phyloP scores from a whole-genome alignment of 2,797 vertebrate genomes.

The Pseudocheirus occidentalis region DNA sequence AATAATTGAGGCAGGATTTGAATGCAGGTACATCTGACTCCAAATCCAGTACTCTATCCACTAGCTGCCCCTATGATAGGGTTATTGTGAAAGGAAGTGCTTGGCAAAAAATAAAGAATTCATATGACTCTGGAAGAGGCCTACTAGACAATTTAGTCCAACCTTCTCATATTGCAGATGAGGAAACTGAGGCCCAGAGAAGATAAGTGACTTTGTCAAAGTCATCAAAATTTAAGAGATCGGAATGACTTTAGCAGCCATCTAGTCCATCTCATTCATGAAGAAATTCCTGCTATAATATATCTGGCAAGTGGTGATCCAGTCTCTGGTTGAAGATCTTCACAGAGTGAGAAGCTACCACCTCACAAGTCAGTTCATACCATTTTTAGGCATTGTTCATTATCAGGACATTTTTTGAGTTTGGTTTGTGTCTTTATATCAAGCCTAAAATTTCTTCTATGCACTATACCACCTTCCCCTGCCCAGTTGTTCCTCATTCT shows the following conservation, averaged over 20 bases:
- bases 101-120: not conserved
- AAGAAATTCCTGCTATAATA: not conserved
- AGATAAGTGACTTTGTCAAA: not conserved
- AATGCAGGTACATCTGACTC: not conserved
- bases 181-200: not conserved
- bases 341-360: not conserved
- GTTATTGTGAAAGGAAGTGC: not conserved
- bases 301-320: not conserved
- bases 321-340: not conserved
- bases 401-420: not conserved
- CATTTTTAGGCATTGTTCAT: not conserved
- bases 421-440: not conserved
- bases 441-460: not conserved
- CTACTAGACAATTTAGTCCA: not conserved
- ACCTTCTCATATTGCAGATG: not conserved
- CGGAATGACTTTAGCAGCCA: not conserved
- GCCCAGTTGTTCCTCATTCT: not conserved
- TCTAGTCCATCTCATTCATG: not conserved
- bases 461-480: not conserved
- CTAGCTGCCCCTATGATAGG: not conserved
- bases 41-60: not conserved
- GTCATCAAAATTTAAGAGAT: not conserved
- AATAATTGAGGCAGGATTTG: not conserved
- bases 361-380: not conserved
- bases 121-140: not conserved